A percentile compares a stretch with the other conserved stretches of the same genome.
Evolutionary conservation across 2,113 vertebrate genomes (phyloP).

Genomic region (Festucalex cinctus): DNA sequence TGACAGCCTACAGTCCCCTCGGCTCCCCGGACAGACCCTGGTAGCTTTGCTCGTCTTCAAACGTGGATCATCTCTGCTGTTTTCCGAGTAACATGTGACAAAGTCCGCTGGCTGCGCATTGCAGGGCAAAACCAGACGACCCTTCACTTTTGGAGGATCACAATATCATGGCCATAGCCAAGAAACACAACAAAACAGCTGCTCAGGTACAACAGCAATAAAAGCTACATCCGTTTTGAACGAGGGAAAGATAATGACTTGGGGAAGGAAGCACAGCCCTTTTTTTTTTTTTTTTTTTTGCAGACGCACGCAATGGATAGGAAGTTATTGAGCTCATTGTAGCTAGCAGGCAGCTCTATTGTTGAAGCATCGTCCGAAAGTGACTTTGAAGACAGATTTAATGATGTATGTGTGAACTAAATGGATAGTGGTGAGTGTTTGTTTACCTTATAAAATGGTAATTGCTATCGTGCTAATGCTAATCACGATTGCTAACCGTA

Average conservation of each 20-base stretch:
- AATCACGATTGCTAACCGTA: too few species aligned
- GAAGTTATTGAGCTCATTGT: too few species aligned
- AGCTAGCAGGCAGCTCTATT: too few species aligned
- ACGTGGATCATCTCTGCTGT: neutral
- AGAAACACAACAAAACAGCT: slow-evolving; percentile 83
- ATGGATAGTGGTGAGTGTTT: too few species aligned
- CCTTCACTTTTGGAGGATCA: slow-evolving; percentile 85
- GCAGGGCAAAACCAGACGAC: slow-evolving; percentile 88
- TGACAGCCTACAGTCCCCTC: slow-evolving; percentile 92
- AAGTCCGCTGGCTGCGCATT: neutral
- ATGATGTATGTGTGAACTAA: too few species aligned
- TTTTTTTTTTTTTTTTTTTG: too few species aligned
- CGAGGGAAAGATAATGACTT: neutral
- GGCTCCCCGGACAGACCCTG: slow-evolving; percentile 92
- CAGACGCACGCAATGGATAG: too few species aligned
- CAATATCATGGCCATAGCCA: slow-evolving; percentile 82
- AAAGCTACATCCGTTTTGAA: neutral
- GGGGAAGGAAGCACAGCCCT: too few species aligned
- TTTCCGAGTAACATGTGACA: neutral
- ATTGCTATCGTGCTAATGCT: too few species aligned
- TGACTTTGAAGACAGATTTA: too few species aligned
- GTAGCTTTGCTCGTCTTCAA: slow-evolving; percentile 56
- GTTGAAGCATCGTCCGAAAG: too few species aligned
- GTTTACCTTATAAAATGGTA: too few species aligned
- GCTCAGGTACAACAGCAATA: slow-evolving; percentile 79